Evolutionary conservation across 2,797 vertebrate genomes (phyloP).

Genomic region (Microctenopoma steveboyesi): DNA sequence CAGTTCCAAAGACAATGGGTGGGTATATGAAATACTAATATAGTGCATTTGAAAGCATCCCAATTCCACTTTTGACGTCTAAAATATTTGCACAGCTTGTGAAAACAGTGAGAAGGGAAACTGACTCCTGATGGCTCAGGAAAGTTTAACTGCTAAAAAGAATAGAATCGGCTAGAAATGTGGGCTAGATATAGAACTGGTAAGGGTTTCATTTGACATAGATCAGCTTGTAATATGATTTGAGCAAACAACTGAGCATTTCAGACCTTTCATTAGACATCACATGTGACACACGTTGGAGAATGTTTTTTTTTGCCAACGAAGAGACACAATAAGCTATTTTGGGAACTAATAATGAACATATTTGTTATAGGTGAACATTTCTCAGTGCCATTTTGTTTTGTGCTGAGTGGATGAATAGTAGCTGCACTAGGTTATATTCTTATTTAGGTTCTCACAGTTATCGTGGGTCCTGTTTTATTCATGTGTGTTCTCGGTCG

Average conservation of each 20-base stretch:
- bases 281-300: not conserved
- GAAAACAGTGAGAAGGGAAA: not conserved
- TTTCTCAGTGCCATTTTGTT: not conserved
- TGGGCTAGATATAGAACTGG: not conserved
- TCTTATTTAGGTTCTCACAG: constrained; percentile 8
- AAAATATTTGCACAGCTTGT: not conserved
- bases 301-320: not conserved
- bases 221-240: not conserved
- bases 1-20: too few species aligned
- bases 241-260: not conserved
- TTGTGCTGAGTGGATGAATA: not conserved
- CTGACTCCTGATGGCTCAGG: not conserved
- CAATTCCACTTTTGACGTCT: not conserved
- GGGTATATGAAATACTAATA: too few species aligned
- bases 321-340: not conserved
- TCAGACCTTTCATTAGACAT: not conserved
- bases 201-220: not conserved
- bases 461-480: constrained; percentile 12
- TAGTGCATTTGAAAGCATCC: not conserved
- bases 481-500: not conserved
- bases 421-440: not conserved
- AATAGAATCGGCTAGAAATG: too few species aligned
- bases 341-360: not conserved
- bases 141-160: not conserved
- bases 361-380: not conserved